Conservation (phyloP, 2,888 invertebrate species). For the Willowsia nigromaculata region DNA sequence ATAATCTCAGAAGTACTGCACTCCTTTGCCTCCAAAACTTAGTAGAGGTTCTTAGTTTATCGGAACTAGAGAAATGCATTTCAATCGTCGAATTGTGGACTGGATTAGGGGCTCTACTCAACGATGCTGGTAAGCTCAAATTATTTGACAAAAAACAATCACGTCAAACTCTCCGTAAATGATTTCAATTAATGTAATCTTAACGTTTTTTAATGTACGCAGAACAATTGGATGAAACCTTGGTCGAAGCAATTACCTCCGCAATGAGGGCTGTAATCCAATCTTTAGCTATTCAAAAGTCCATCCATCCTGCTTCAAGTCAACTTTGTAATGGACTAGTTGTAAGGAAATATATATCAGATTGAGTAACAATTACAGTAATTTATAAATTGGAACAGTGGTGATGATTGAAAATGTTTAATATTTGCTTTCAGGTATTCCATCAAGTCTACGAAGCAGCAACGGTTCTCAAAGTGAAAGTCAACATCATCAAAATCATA, state of each 20-base stretch:
- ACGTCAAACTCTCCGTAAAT: no score
- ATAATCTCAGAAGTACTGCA: conserved; percentile 84
- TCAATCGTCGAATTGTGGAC: conserved; percentile 83
- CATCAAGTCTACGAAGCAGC: conserved; percentile 71
- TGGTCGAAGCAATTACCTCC: conserved; percentile 87
- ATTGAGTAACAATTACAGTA: no score
- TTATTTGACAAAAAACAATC: no score
- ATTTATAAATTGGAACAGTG: no score
- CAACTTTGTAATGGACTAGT: conserved; percentile 20
- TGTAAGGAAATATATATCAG: no score
- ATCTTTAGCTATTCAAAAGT: conserved; percentile 82
- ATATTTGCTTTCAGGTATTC: conserved; percentile 67
- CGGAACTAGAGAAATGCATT: conserved; percentile 84
- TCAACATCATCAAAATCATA: conserved; percentile 76
- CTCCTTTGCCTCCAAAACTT: conserved; percentile 87
- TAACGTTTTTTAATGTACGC: not conserved
- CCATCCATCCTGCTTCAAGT: not conserved
- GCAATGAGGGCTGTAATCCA: conserved; percentile 88
- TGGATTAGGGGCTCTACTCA: conserved; percentile 85
- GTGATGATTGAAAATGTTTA: no score
- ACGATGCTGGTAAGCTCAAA: conserved; percentile 81
- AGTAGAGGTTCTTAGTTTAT: conserved; percentile 84
- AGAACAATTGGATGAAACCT: conserved; percentile 79
- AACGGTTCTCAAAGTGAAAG: conserved; percentile 69
- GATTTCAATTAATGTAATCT: not conserved